Evolutionary conservation across 2,113 vertebrate species (phyloP), one percentile per base, ranked within the genome.

Genomic region (Phyllopteryx taeniolatus): DNA sequence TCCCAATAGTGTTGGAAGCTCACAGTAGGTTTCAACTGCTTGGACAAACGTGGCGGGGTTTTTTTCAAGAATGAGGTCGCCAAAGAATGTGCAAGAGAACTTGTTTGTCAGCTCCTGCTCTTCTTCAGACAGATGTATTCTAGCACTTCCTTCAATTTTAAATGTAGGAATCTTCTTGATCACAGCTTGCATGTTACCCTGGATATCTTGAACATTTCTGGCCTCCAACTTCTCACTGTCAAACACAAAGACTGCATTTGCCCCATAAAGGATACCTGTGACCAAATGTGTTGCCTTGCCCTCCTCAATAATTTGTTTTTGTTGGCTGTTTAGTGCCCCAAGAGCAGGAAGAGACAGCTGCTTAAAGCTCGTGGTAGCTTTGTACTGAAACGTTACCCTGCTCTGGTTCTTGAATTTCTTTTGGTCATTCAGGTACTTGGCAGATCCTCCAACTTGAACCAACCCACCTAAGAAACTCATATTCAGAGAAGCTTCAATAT

Each of bases 181-280:
- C 22, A 72, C 44, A 42, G 69, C 69, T 9, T 77, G 0, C 66
- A 84, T 81, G 19, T 0, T 14, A 2, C 19, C 76, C 8, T 78
- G 17, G 20, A 74, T 54, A 0, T 27, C 1, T 57, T 71, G 13
- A 0, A 77, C 35, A 0, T 12, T 62, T 39, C 67, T 73, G 1
- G 9, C 0, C 0, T 78, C 72, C 10, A 83, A 39, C 35, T 71
- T 66, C 20, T 72, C 65, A 59, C 56, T 72, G 61, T 85, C 78
- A 65, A 86, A 88, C 13, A 85, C 83, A 73, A 88, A 80, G 66
- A 85, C 60, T 2, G 77, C 79, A 13, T 82, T 73, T 27, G 81
- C 81, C 2, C 83, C 83, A 22, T 79, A 85, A 33, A 79, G 63
- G 60, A 88, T 76, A 8, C 35, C 62, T 14, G 73, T 82, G 5